A percentile compares a stretch with the other conserved stretches of the same genome.
Evolutionary conservation across 1,140 invertebrate species (phyloP).

Genomic region (Acromyrmex charruanus): DNA sequence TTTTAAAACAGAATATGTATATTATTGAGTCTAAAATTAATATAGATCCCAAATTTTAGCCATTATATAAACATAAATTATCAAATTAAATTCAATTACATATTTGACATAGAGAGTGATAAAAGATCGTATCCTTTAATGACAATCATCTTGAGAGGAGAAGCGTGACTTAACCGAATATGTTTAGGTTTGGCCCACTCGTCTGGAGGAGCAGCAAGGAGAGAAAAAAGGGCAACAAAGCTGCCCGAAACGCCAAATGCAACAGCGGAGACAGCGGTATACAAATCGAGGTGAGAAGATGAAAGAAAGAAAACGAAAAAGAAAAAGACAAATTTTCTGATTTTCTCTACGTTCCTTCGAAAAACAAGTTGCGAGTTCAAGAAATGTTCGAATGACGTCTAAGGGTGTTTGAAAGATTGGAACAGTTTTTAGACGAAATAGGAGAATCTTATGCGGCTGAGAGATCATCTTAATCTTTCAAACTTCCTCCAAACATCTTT

Average conservation of each 20-base stretch:
- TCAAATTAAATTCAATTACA: not conserved
- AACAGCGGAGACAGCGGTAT: constrained; percentile 92
- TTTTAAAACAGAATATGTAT: not conserved
- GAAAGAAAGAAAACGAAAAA: not conserved
- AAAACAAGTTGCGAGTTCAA: constrained; percentile 5
- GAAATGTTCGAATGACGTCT: constrained; percentile 1
- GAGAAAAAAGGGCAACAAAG: constrained; percentile 90
- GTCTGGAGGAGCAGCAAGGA: constrained; percentile 92
- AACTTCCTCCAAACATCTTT: not conserved
- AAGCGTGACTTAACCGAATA: not conserved
- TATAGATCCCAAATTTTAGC: not conserved
- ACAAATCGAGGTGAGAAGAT: constrained; percentile 89
- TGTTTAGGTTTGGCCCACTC: constrained; percentile 89
- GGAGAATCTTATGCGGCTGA: not conserved
- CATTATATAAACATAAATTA: constrained; percentile 6
- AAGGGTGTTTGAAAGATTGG: constrained; percentile 9
- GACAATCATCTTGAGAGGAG: not conserved
- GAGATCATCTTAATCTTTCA: constrained; percentile 3
- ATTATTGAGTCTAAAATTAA: not conserved
- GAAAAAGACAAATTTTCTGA: not conserved
- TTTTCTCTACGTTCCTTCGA: not conserved
- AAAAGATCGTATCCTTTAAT: not conserved
- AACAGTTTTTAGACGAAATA: not conserved
- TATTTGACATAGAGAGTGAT: constrained; percentile 51
- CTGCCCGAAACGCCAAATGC: constrained; percentile 90